Percentiles rank a stretch among this genome's conserved stretches.
Conservation (phyloP, 2,888 invertebrate genomes). For the Chrysodeixis includens region DNA sequence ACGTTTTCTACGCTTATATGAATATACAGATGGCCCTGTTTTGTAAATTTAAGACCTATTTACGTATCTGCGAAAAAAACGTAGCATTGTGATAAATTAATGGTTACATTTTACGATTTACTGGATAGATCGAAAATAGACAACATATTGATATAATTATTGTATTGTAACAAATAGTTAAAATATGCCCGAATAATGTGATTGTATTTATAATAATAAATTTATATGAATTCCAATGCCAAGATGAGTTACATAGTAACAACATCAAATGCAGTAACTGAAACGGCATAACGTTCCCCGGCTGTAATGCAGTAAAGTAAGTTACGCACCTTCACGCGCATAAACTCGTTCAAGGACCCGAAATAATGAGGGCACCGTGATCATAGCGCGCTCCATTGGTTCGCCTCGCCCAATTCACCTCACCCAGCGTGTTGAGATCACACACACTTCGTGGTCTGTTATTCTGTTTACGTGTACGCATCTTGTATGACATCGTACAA, state of each 20-base stretch:
- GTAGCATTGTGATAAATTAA: slow-evolving; percentile 18
- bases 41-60: slow-evolving; percentile 34
- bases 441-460: slow-evolving; percentile 50
- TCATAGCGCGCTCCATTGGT: slow-evolving; percentile 53
- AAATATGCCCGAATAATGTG: no score
- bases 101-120: slow-evolving; percentile 12
- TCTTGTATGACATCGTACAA: slow-evolving; percentile 29
- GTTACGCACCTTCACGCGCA: slow-evolving; percentile 62
- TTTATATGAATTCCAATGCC: not conserved
- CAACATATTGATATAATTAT: no score
- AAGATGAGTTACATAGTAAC: slow-evolving; percentile 29
- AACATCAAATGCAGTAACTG: slow-evolving; percentile 32
- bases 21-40: slow-evolving; percentile 23
- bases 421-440: slow-evolving; percentile 44
- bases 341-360: slow-evolving; percentile 73
- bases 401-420: slow-evolving; percentile 57
- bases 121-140: no score
- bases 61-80: slow-evolving; percentile 27
- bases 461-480: slow-evolving; percentile 29
- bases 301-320: slow-evolving; percentile 59
- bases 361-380: slow-evolving; percentile 67
- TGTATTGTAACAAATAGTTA: no score
- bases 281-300: slow-evolving; percentile 44
- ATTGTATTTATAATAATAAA: not conserved
- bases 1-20: slow-evolving; percentile 44